Percentiles rank a stretch among this genome's conserved stretches.
phyloP scores from a whole-genome alignment of 1,140 invertebrate species.

The Callitettix versicolor region DNA sequence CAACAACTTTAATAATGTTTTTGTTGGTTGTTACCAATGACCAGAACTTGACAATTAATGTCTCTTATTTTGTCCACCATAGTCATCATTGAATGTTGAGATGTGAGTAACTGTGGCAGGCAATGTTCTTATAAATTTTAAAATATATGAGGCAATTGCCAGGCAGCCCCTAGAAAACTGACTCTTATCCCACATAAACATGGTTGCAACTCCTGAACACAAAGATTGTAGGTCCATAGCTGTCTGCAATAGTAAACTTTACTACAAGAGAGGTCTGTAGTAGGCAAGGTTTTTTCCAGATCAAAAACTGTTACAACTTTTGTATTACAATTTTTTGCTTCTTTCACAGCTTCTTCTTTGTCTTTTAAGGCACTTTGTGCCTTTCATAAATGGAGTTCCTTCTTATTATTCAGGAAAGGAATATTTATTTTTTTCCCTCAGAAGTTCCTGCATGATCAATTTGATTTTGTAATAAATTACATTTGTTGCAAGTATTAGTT shows the following conservation, averaged over 20 bases:
- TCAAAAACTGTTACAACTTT: slow-evolving; percentile 1
- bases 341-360: background rate
- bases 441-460: background rate
- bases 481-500: background rate
- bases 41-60: slow-evolving; percentile 2
- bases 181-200: slow-evolving; percentile 26
- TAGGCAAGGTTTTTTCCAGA: slow-evolving; percentile 7
- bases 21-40: background rate
- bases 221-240: slow-evolving; percentile 9
- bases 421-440: background rate
- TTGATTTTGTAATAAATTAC: background rate
- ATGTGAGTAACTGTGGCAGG: background rate
- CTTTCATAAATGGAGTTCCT: background rate
- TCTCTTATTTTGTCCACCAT: slow-evolving; percentile 8
- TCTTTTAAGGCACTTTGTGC: background rate
- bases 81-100: slow-evolving; percentile 1
- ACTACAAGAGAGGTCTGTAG: background rate
- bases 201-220: slow-evolving; percentile 4
- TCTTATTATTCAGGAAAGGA: background rate
- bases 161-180: slow-evolving; percentile 26
- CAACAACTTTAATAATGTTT: slow-evolving; percentile 9
- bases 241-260: slow-evolving; percentile 10
- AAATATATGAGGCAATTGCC: slow-evolving; percentile 24
- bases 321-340: background rate
- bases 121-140: background rate